Evolutionary conservation across 2,888 invertebrate species (phyloP).

Genomic region (Molanna angustata): DNA sequence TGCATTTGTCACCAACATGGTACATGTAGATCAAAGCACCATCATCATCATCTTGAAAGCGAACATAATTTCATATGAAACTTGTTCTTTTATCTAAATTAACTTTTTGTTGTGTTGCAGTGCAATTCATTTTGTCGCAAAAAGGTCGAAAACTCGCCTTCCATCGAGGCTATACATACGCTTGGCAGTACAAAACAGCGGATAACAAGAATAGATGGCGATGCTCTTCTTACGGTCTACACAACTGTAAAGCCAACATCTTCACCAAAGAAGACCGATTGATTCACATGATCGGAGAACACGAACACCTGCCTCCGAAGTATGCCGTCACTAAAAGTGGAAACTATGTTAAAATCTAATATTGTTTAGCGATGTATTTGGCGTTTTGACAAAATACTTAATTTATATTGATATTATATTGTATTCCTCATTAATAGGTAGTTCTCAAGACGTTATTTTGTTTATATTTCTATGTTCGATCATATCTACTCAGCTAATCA

Average conservation of each 20-base stretch:
- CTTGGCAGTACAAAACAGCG: neutral
- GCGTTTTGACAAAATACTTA: neutral
- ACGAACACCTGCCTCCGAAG: neutral
- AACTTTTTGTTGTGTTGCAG: neutral
- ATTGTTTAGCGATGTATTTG: neutral
- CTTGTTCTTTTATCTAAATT: too few relatives aligned
- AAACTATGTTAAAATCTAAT: neutral
- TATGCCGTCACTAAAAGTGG: neutral
- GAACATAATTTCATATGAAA: too few relatives aligned
- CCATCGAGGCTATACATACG: neutral
- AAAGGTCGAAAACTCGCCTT: neutral
- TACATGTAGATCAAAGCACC: too few relatives aligned
- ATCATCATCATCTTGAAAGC: too few relatives aligned
- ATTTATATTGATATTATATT: too few relatives aligned
- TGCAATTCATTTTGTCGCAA: neutral
- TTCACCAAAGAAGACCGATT: neutral
- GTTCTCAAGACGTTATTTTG: too few relatives aligned
- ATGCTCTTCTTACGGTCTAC: slow-evolving; percentile 3
- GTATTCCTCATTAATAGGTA: too few relatives aligned
- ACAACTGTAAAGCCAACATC: neutral
- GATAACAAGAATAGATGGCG: neutral
- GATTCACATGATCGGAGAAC: neutral
- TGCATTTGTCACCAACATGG: too few relatives aligned
- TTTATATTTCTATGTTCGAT: too few relatives aligned
- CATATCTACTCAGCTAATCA: too few relatives aligned